Percentiles rank a stretch among this genome's conserved stretches.
Evolutionary conservation across 2,797 vertebrate species (phyloP).

Genomic region (Alauda arvensis): DNA sequence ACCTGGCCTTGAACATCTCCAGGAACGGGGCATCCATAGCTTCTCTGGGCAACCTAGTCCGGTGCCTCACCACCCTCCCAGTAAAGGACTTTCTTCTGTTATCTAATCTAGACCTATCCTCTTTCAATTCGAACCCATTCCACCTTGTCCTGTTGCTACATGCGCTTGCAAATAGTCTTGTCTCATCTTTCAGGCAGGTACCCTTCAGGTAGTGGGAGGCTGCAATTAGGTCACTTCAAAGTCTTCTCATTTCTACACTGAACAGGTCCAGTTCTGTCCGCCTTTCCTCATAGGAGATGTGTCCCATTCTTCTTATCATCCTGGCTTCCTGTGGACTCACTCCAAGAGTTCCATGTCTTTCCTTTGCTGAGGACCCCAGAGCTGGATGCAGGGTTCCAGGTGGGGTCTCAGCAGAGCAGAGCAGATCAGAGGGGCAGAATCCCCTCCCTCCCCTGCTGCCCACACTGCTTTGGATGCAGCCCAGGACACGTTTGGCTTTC

Average conservation of each 20-base stretch:
- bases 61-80: too few relatives aligned
- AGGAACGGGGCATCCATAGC: not conserved
- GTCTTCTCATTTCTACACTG: not conserved
- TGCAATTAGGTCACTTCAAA: not conserved
- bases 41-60: not conserved
- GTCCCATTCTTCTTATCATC: not conserved
- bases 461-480: not conserved
- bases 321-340: fast-evolving
- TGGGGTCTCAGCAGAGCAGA: not conserved
- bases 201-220: not conserved
- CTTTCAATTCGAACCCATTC: not conserved
- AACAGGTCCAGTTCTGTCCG: not conserved
- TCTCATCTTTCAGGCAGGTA: not conserved
- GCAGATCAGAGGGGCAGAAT: not conserved
- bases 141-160: not conserved
- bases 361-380: not conserved
- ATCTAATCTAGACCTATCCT: not conserved
- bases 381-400: not conserved
- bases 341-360: fast-evolving
- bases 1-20: not conserved
- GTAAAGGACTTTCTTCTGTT: not conserved
- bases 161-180: not conserved
- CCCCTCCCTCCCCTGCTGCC: not conserved
- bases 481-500: not conserved
- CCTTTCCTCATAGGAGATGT: not conserved